Percentiles rank a stretch among this genome's conserved stretches.
phyloP scores from a whole-genome alignment of 2,888 invertebrate genomes.

The Tenthredo distinguenda region DNA sequence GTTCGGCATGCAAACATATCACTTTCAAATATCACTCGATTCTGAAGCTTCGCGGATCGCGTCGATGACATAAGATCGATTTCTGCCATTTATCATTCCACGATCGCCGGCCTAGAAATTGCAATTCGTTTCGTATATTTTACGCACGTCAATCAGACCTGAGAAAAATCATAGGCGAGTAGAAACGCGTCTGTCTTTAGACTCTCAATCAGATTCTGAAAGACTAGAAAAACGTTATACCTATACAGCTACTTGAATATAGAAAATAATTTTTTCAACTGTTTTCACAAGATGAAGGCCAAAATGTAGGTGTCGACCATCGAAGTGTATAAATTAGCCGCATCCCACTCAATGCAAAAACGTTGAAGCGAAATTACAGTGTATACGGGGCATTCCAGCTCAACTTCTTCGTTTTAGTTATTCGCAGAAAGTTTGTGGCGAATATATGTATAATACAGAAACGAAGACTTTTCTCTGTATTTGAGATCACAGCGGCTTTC shows the following conservation, averaged over 20 bases:
- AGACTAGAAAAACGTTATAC: background rate
- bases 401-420: background rate
- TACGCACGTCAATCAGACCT: background rate
- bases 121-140: slow-evolving; percentile 16
- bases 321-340: background rate
- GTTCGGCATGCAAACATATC: background rate
- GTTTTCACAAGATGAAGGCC: background rate
- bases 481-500: background rate
- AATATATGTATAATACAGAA: background rate
- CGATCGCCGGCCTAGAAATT: background rate
- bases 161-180: background rate
- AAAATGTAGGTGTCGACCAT: background rate
- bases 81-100: slow-evolving; percentile 4
- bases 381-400: background rate
- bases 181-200: background rate
- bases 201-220: background rate
- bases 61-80: slow-evolving; percentile 1
- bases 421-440: background rate
- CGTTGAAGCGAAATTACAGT: background rate
- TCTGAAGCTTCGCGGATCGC: background rate
- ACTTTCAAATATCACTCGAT: background rate
- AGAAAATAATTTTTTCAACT: background rate
- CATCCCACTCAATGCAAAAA: background rate
- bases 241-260: too few species aligned
- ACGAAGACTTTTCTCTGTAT: background rate